Conservation (phyloP, 1,140 invertebrate genomes). For the Bombyx mori region ASM3026992v2 NC_085109.1:123501-124000, state of each 20-base stretch:
- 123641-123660: constrained; percentile 36
- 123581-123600: constrained; percentile 31
- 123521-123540: constrained; percentile 45
- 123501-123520: constrained; percentile 75
- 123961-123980: constrained; percentile 58
- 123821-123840: no score
- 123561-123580: constrained; percentile 38
- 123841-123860: constrained; percentile 76
- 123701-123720: constrained; percentile 97
- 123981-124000: constrained; percentile 9
- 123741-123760: constrained; percentile 94
- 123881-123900: constrained; percentile 93
- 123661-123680: constrained; percentile 89
- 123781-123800: no score
- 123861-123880: constrained; percentile 90
- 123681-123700: constrained; percentile 95
- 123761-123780: constrained; percentile 32
- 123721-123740: constrained; percentile 93
- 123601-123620: constrained; percentile 19
- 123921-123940: constrained; percentile 84
- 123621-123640: constrained; percentile 18
- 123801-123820: no score
- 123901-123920: constrained; percentile 90
- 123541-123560: constrained; percentile 32
- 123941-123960: constrained; percentile 93